Evolutionary conservation across 1,140 invertebrate genomes (phyloP), one percentile per base, ranked within the genome.

Genomic region (Camponotus pennsylvanicus): DNA sequence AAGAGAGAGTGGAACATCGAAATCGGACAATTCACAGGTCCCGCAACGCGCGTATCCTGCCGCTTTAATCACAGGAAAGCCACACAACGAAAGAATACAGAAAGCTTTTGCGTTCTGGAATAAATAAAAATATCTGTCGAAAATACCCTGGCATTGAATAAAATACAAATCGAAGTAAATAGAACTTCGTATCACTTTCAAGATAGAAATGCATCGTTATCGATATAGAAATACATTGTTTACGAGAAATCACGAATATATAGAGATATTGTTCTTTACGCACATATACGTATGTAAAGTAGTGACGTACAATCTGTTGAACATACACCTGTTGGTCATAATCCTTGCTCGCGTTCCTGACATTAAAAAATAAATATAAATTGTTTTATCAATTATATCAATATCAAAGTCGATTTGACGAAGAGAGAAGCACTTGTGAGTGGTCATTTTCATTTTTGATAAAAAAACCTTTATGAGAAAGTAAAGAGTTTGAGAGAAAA

Each of bases 61-160:
- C 1, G 7, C 89, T 4, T 52, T 87, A n/a, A 63, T 86, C 0
- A 34, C 85, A 15, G 71, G 82, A 15, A 93, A 94, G 82, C 87
- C 91, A 1, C 90, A 93, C 13, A 94, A 93, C 57, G 94, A 95
- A 13, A 92, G 92, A 61, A 92, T 95, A 69, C 94, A 94, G 40
- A 92, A 93, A 85, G 94, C 93, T 3, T 94, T 95, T 61, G 94
- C 92, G 7, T 95, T 95, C 88, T 95, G 95, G 95, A 95, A 95
- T 52, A 95, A 95, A 63, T 95, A 90, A 92, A 67, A 18, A 45
- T 42, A 45, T 61, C 11, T 45, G 34, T 78, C 52, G 2, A 42
- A 52, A 49, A 42, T 64, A 55, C 4, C 55, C 11, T 11, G 45
- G 11, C 40, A 57, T 21, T 37, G 21, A 42, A 73, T 57, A 49